These are phyloP conservation scores for Vultur gryphus DNA, from an alignment of 2,797 vertebrate genomes.

Conservation along the genomic window DNA sequence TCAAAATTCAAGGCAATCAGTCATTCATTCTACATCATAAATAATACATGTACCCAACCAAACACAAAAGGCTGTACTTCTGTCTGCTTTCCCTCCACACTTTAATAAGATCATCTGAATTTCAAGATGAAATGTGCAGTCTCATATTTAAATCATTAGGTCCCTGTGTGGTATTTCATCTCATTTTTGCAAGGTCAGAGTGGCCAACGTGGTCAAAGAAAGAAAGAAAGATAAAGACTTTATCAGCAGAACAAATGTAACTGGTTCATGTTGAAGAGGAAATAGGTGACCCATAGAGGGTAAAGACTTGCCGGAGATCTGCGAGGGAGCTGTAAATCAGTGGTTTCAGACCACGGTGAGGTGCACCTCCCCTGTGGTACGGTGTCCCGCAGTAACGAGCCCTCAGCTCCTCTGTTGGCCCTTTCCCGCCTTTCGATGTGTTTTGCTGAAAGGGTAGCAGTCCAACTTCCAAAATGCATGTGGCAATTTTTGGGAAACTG, in stretches of 20 bases:
- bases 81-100: constrained; percentile 1
- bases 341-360: background rate
- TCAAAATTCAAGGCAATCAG: constrained; percentile 42
- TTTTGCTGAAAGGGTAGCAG: background rate
- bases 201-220: background rate
- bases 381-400: background rate
- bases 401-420: background rate
- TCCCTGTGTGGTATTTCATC: constrained; percentile 16
- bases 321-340: background rate
- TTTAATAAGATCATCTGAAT: constrained; percentile 39
- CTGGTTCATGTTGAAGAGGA: background rate
- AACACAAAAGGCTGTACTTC: constrained; percentile 41
- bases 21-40: constrained; percentile 51
- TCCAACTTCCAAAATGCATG: background rate
- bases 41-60: constrained; percentile 45
- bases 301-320: background rate
- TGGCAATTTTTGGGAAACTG: background rate
- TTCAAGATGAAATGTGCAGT: constrained; percentile 40
- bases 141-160: constrained; percentile 49
- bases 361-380: background rate
- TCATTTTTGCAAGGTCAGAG: background rate
- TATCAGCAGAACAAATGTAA: background rate
- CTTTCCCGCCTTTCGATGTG: background rate
- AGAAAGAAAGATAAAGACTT: constrained; percentile 7
- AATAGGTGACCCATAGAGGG: background rate